phyloP scores from a whole-genome alignment of 2,888 invertebrate genomes.

The Lycophotia porphyrea region DNA sequence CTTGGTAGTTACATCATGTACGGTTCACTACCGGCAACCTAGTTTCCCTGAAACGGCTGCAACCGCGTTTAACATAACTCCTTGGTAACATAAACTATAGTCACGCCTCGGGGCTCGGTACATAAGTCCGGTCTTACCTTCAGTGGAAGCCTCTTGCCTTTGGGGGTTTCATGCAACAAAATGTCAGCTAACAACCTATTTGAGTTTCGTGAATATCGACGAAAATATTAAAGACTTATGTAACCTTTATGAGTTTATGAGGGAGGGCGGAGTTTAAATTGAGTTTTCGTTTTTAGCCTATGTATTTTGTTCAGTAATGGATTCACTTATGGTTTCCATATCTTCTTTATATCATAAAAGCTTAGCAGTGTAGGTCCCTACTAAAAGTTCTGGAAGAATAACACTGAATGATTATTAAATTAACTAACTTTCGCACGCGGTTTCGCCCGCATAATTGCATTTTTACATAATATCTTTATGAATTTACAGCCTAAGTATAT shows the following conservation, averaged over 20 bases:
- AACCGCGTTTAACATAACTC: slow-evolving; percentile 61
- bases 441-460: neutral
- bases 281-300: slow-evolving; percentile 21
- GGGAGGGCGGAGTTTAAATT: slow-evolving; percentile 30
- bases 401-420: neutral
- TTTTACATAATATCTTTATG: too few species aligned
- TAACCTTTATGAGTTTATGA: slow-evolving; percentile 35
- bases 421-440: neutral
- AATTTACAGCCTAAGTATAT: too few species aligned
- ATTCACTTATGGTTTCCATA: slow-evolving; percentile 7
- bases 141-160: slow-evolving; percentile 22
- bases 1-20: slow-evolving; percentile 53
- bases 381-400: neutral
- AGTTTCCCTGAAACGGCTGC: slow-evolving; percentile 57
- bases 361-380: too few species aligned
- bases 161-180: slow-evolving; percentile 53
- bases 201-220: slow-evolving; percentile 60
- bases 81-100: slow-evolving; percentile 61
- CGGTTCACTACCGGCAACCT: slow-evolving; percentile 59
- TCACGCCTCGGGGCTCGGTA: slow-evolving; percentile 54
- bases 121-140: slow-evolving; percentile 59
- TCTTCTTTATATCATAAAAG: neutral
- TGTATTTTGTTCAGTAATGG: neutral
- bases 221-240: slow-evolving; percentile 58
- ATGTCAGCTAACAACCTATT: slow-evolving; percentile 58